Evolutionary conservation across 2,888 invertebrate genomes (phyloP).

Genomic region (Alcis repandata): DNA sequence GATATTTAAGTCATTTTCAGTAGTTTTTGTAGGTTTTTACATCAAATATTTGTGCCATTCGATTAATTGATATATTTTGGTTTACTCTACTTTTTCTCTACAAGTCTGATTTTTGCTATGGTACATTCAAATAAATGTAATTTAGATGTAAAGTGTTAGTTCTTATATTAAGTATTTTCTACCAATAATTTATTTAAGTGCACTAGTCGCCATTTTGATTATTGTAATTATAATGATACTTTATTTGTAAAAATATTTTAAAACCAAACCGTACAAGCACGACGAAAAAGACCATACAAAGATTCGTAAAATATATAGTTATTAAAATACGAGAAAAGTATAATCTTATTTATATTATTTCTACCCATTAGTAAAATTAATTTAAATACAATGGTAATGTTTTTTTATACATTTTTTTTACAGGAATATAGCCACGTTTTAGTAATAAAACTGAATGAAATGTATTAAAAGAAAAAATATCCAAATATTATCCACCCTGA

Average conservation of each 20-base stretch:
- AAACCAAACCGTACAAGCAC: conserved; percentile 37
- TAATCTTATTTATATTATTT: too few relatives aligned
- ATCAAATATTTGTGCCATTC: conserved; percentile 42
- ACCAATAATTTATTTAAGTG: conserved; percentile 50
- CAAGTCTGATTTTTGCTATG: conserved; percentile 52
- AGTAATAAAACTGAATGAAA: too few relatives aligned
- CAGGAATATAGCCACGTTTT: too few relatives aligned
- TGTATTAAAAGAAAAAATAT: too few relatives aligned
- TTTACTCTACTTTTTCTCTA: conserved; percentile 37
- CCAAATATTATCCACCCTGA: too few relatives aligned
- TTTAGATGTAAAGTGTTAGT: conserved; percentile 31
- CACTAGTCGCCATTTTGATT: conserved; percentile 56
- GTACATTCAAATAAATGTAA: conserved; percentile 34
- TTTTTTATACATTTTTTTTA: too few relatives aligned
- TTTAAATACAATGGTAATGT: too few relatives aligned
- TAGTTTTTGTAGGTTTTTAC: conserved; percentile 24
- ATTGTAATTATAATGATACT: conserved; percentile 49
- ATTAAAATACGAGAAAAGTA: too few relatives aligned
- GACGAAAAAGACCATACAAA: neutral
- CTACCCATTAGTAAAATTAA: too few relatives aligned
- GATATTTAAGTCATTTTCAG: conserved; percentile 20
- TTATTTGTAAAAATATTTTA: conserved; percentile 57
- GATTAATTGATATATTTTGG: conserved; percentile 35
- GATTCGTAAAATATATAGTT: neutral
- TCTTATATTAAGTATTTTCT: conserved; percentile 35